phyloP scores from a whole-genome alignment of 2,888 invertebrate species.

The Zaprionus lineosus region DNA sequence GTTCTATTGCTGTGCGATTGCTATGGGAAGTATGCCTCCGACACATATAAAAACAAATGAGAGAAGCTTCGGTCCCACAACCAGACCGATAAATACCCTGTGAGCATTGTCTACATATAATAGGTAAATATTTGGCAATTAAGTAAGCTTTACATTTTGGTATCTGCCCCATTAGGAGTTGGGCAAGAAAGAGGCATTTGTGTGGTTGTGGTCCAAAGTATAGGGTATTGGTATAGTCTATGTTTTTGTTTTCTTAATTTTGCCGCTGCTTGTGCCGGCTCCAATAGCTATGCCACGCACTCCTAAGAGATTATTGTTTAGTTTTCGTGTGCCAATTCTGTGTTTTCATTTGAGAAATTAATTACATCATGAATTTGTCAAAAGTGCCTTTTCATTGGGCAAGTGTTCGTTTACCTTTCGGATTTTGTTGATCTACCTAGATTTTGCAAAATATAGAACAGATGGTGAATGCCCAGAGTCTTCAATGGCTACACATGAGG shows the following conservation, averaged over 20 bases:
- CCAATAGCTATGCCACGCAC: slow-evolving; percentile 29
- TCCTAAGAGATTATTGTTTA: slow-evolving; percentile 66
- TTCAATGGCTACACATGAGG: slow-evolving; percentile 53
- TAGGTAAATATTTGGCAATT: no score
- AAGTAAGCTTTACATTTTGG: no score
- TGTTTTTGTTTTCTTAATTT: background rate
- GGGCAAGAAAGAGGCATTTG: no score
- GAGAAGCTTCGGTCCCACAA: background rate
- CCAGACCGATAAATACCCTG: slow-evolving; percentile 8
- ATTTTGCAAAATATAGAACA: slow-evolving; percentile 38
- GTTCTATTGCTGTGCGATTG: slow-evolving; percentile 11
- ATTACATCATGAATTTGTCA: slow-evolving; percentile 74
- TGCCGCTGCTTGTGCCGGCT: slow-evolving; percentile 5
- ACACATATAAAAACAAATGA: background rate
- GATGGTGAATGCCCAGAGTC: slow-evolving; percentile 45
- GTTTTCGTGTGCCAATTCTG: slow-evolving; percentile 69
- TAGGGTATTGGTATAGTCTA: slow-evolving; percentile 17
- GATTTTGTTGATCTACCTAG: slow-evolving; percentile 8
- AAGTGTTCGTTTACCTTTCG: background rate
- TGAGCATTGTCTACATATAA: no score
- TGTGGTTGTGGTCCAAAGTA: no score
- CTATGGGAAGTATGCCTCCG: slow-evolving; percentile 14
- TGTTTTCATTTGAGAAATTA: slow-evolving; percentile 58
- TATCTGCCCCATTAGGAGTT: no score
- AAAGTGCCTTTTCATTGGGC: slow-evolving; percentile 36